These are phyloP conservation scores for Xyrichtys novacula DNA, from an alignment of 2,797 vertebrate species.

Conservation along the genomic window DNA sequence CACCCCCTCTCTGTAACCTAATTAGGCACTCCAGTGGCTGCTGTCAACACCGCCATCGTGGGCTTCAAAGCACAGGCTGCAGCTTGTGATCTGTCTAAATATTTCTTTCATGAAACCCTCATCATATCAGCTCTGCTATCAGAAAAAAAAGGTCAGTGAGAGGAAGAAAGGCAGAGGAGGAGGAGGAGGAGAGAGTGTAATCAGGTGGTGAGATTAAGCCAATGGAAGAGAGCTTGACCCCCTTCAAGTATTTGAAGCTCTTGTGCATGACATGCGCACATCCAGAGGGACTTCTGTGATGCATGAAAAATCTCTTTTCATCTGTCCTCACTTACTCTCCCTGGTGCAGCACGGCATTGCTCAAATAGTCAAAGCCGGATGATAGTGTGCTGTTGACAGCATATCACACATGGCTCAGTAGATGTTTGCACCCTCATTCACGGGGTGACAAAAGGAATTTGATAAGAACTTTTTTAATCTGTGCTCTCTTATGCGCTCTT, in stretches of 20 bases:
- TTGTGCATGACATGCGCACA: conserved; percentile 41
- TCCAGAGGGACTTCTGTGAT: conserved; percentile 49
- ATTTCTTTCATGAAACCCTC: conserved; percentile 66
- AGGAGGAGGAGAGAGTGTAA: conserved; percentile 20
- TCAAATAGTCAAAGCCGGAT: conserved; percentile 16
- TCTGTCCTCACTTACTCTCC: conserved; percentile 53
- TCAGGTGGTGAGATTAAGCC: conserved; percentile 48
- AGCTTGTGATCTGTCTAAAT: conserved; percentile 75
- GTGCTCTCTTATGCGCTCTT: not conserved
- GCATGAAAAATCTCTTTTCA: conserved; percentile 60
- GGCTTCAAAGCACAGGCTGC: conserved; percentile 71
- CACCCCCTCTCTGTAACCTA: conserved; percentile 62
- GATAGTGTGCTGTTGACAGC: conserved; percentile 14
- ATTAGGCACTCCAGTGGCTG: conserved; percentile 69
- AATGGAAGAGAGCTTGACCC: conserved; percentile 43
- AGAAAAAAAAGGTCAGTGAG: conserved; percentile 45
- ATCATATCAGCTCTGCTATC: conserved; percentile 43
- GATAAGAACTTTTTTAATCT: not conserved
- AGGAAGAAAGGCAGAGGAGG: conserved; percentile 19
- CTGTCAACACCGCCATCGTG: conserved; percentile 63
- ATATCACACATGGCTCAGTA: not conserved
- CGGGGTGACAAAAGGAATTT: conserved; percentile 17
- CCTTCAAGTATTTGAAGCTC: conserved; percentile 48
- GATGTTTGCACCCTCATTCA: conserved; percentile 20
- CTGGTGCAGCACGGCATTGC: conserved; percentile 28